Conservation (phyloP, 2,113 vertebrate species). For the Pachycephala philippinensis region DNA sequence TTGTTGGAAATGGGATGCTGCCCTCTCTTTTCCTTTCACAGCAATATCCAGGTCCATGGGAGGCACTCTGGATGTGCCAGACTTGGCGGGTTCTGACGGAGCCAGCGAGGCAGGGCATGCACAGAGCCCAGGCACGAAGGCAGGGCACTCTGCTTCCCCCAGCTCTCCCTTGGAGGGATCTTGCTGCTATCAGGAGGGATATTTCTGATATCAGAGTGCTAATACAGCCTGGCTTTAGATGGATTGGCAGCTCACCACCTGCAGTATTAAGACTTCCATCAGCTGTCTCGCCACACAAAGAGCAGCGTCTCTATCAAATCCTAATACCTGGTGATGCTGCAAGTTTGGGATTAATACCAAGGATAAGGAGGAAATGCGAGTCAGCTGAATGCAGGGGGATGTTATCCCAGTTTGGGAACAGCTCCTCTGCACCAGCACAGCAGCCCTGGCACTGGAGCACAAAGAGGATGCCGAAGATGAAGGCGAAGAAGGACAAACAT, state of each 20-base stretch:
- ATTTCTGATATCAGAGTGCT: neutral
- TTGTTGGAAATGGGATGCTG: neutral
- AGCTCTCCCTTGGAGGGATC: neutral
- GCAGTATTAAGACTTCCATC: neutral
- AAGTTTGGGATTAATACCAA: neutral
- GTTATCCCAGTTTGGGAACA: neutral
- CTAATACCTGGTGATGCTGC: neutral
- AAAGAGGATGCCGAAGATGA: neutral
- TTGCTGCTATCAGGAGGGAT: neutral
- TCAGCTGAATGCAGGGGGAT: neutral
- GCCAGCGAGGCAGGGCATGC: neutral
- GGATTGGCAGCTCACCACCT: conserved; percentile 27
- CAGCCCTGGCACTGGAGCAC: neutral
- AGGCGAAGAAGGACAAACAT: neutral
- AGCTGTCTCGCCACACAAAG: neutral
- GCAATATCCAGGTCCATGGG: neutral
- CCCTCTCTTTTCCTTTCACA: neutral
- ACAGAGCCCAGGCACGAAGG: neutral
- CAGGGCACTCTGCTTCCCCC: neutral
- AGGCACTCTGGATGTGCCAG: neutral
- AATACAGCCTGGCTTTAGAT: neutral
- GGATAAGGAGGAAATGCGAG: neutral
- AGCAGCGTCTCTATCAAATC: neutral
- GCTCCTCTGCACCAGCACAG: neutral
- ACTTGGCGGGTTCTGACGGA: neutral